Base-by-base conservation (phyloP, 2,888 invertebrate genomes). In the Leucoma salicis region DNA sequence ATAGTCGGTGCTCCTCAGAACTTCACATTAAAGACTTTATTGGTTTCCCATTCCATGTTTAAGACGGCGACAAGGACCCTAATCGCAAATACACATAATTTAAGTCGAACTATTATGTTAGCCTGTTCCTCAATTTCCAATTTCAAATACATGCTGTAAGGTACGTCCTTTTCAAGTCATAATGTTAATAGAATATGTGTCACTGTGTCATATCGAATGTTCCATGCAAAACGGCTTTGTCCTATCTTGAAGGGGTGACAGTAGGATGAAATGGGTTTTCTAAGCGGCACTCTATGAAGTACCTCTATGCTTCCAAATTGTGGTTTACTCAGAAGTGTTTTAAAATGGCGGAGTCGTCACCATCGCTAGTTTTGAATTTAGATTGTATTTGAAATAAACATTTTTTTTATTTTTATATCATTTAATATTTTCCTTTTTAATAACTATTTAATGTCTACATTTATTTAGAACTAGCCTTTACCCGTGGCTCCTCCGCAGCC, bases 101-200 rank as follows among this genome's bases (percentile, higher is more conserved):
- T 39, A 42, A 39, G 18, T 31, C 33, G 27, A 35, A 35, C 29
- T 34, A 16, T 11, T 12, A 6, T 15, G 25, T 10, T 16, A 35
- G 15, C 33, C 18, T 8, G 8, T 21, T 21, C 10, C 35, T 13
- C 16, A 8, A 21, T 21, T 21, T 8, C 2, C 21, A 21, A 8
- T 21, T 21, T 21, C 6, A 21, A 5, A 21, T 21, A 21, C 6
- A 21, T 21, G 6, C 8, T 29, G 14, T 29, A 13, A 14, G 13
- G 11, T 29, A 7, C n/a, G 14, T 31, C 39, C 24, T 49, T 60
- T 54, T 57, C 52, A 57, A 57, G 46, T 53, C n/a, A 46, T 31
- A 14, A 53, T 66, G 59, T 65, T 71, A 67, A 71, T 71, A 67
- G 65, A 74, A 73, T 71, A 66, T 65, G 72, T 65, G 63, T 63